These are phyloP conservation scores for Meda fulgida DNA, from an alignment of 2,797 vertebrate genomes.

Conservation along the genomic window DNA sequence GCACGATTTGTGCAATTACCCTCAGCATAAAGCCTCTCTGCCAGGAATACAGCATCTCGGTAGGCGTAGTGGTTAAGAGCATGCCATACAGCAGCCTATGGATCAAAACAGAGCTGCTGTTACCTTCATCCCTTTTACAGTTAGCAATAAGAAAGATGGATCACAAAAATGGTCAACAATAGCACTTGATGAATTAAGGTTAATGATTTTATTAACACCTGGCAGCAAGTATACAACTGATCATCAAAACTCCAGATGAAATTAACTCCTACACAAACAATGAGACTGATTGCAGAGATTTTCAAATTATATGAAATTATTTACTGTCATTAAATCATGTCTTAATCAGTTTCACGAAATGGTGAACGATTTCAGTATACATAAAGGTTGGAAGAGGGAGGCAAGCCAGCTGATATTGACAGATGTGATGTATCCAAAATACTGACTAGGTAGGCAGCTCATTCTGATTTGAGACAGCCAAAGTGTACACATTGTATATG, in stretches of 20 bases:
- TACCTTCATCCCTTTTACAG: not conserved
- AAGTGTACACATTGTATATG: not conserved
- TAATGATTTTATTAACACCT: not conserved
- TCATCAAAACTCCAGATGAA: not conserved
- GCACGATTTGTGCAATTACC: conserved; percentile 73
- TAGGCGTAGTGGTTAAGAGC: conserved; percentile 98
- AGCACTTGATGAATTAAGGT: not conserved
- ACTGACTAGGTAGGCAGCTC: not conserved
- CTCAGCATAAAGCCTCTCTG: conserved; percentile 96
- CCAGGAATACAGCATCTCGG: conserved; percentile 95
- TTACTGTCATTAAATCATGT: not conserved
- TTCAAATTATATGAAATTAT: not conserved
- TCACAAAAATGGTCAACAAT: not conserved
- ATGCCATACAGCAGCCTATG: conserved; percentile 98
- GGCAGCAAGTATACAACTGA: not conserved
- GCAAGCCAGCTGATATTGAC: conserved; percentile 3
- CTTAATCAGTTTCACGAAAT: not conserved
- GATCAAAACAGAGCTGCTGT: conserved; percentile 51
- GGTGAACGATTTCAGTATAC: not conserved
- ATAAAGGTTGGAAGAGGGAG: not conserved
- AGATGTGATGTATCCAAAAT: not conserved
- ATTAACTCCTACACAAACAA: not conserved
- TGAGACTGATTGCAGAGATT: not conserved
- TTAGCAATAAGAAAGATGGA: not conserved
- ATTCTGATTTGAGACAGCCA: not conserved